These are phyloP conservation scores for Buteo buteo DNA, from an alignment of 2,113 vertebrate species.

Conservation along the genomic window DNA sequence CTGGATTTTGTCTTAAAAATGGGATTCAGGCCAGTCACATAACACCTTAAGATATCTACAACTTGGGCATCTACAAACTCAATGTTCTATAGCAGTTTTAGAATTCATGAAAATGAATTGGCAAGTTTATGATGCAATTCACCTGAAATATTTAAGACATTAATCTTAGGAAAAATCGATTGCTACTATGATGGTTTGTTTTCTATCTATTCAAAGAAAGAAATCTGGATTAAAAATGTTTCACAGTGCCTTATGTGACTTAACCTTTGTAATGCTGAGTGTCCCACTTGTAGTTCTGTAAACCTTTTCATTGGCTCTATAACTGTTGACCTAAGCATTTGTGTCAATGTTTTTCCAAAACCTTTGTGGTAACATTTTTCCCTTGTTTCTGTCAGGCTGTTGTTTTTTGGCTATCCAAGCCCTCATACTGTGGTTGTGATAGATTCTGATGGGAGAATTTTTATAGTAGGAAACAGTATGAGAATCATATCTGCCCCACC, in stretches of 20 bases:
- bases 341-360: not conserved
- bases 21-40: not conserved
- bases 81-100: not conserved
- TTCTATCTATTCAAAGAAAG: not conserved
- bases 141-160: not conserved
- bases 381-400: not conserved
- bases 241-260: not conserved
- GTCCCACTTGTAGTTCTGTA: not conserved
- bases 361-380: not conserved
- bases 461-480: not conserved
- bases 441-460: not conserved
- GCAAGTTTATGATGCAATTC: not conserved
- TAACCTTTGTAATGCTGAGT: not conserved
- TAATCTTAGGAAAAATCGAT: not conserved
- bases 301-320: not conserved
- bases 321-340: not conserved
- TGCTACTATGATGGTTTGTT: not conserved
- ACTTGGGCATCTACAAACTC: not conserved
- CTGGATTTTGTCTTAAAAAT: not conserved
- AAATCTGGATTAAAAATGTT: not conserved
- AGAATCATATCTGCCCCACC: not conserved
- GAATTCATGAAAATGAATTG: not conserved
- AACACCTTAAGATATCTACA: not conserved
- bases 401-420: not conserved
- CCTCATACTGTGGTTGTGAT: not conserved